Evolutionary conservation across 2,113 vertebrate species (phyloP), one percentile per base, ranked within the genome.

Genomic region (Gobio gobio): DNA sequence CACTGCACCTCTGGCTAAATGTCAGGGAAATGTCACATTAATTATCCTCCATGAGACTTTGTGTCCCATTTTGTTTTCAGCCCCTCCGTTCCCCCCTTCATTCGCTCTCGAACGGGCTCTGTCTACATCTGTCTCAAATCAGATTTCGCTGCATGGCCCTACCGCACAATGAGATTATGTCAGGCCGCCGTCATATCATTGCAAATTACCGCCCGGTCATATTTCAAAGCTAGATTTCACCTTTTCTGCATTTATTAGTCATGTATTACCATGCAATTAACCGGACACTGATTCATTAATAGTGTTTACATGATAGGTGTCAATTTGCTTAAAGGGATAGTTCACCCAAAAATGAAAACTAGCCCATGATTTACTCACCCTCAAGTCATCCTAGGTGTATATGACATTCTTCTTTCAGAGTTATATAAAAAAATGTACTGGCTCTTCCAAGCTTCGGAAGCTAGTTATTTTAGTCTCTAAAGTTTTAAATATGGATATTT

Each of bases 21-120:
- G 94, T 95, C 94, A 95, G 90, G 90, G 86, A 95, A 95, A 95
- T 95, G 94, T 94, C 94, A 94, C 91, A 92, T 94, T 94, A 93
- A 95, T 95, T 95, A 94, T 94, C 92, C 90, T 94, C 91, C 84
- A 78, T 90, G 90, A 94, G 92, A 91, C 91, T 90, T 86, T 49
- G 40, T 86, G 86, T 89, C 91, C 90, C 90, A 90, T 83, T 88
- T 54, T 83, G 77, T 86, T 76, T 77, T 66, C 33, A 36, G 12
- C 49, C 61, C 59, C 84, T 83, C 56, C 76, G 49, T 84, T 70
- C 85, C 88, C 90, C 89, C 92, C 83, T 79, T 20, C 18, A 84
- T 90, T 90, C 85, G 88, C 88, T 87, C 22, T 85, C 13, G 90
- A 85, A 86, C 77, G 59, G 36, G 82, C 82, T 86, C 88, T 89